These are phyloP conservation scores for Zapus hudsonius DNA, from an alignment of 2,113 vertebrate genomes.

Conservation along the genomic window DNA sequence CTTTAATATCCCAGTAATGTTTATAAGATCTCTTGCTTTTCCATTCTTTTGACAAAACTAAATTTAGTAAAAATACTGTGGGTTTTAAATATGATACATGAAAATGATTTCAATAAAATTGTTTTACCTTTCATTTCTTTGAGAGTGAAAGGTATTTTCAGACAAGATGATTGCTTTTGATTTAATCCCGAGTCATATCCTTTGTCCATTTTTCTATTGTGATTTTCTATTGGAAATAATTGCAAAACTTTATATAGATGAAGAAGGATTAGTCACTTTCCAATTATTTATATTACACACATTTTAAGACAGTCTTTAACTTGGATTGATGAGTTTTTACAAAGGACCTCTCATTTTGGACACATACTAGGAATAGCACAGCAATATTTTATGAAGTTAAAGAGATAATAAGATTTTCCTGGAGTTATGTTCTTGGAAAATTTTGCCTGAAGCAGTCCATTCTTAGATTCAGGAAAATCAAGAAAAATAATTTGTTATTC, in stretches of 20 bases:
- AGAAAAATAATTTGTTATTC: constrained; percentile 19
- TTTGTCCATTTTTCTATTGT: background rate
- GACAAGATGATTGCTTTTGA: background rate
- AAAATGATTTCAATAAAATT: background rate
- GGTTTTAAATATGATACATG: background rate
- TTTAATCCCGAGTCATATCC: background rate
- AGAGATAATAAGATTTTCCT: background rate
- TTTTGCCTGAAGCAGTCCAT: background rate
- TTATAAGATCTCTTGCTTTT: background rate
- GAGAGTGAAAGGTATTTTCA: background rate
- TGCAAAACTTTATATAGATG: background rate
- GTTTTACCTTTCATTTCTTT: background rate
- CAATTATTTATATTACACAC: background rate
- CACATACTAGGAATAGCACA: background rate
- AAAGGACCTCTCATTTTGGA: background rate
- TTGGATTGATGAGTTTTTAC: background rate
- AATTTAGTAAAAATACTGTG: background rate
- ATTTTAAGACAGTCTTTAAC: background rate
- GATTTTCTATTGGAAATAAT: background rate
- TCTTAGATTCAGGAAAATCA: background rate
- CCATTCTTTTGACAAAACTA: background rate
- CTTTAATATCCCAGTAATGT: background rate
- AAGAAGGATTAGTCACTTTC: background rate
- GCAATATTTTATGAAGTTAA: background rate
- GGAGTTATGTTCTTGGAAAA: background rate